phyloP scores from a whole-genome alignment of 2,797 vertebrate species.

The Epinephelus awoara region DNA sequence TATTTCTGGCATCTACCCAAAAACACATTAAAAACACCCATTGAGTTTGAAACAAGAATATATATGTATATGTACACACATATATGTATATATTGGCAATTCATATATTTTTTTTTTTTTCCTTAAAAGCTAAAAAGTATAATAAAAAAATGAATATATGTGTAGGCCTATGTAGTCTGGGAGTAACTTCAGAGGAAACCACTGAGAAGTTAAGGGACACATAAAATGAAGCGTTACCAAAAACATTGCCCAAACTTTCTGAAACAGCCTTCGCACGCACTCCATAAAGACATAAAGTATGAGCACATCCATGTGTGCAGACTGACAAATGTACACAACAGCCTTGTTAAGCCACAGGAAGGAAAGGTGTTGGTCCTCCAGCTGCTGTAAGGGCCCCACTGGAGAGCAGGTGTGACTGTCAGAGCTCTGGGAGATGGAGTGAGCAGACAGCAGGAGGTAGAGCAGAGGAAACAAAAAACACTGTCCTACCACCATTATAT shows the following conservation, averaged over 20 bases:
- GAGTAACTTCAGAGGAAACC: background rate
- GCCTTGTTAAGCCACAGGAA: constrained; percentile 74
- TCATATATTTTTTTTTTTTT: too few relatives aligned
- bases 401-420: constrained; percentile 79
- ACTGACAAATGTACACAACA: constrained; percentile 61
- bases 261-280: constrained; percentile 28
- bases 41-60: too few relatives aligned
- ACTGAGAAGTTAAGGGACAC: background rate
- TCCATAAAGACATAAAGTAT: constrained; percentile 49
- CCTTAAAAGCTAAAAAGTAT: too few relatives aligned
- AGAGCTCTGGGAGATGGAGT: constrained; percentile 47
- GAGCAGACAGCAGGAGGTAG: constrained; percentile 53
- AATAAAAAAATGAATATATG: background rate
- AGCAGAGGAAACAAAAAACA: constrained; percentile 43
- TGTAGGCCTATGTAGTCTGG: background rate
- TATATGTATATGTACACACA: too few relatives aligned
- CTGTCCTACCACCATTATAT: constrained; percentile 48
- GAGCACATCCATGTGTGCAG: constrained; percentile 49
- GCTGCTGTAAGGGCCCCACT: constrained; percentile 61
- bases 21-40: too few relatives aligned
- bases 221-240: constrained; percentile 6
- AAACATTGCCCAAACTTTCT: constrained; percentile 9
- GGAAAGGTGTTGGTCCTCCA: constrained; percentile 68
- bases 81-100: too few relatives aligned
- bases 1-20: too few relatives aligned